phyloP scores from a whole-genome alignment of 2,797 vertebrate species.

The Amniataba percoides region DNA sequence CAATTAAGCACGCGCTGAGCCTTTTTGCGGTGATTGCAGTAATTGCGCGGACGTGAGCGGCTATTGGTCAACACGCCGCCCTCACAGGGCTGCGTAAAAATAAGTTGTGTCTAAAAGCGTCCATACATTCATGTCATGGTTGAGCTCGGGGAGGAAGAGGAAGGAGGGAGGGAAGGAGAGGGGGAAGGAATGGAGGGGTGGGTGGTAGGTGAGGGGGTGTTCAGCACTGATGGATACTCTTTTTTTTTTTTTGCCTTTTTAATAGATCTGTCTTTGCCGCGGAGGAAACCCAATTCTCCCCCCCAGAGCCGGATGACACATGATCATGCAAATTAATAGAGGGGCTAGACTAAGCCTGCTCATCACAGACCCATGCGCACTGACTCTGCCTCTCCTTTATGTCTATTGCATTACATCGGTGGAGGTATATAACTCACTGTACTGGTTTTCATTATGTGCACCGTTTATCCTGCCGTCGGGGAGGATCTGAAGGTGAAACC shows the following conservation, averaged over 20 bases:
- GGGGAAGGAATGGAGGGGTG: background rate
- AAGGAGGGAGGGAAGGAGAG: background rate
- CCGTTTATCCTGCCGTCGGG: conserved; percentile 94
- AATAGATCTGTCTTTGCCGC: conserved; percentile 79
- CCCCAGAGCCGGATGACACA: conserved; percentile 74
- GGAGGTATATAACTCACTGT: conserved; percentile 93
- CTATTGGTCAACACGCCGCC: conserved; percentile 72
- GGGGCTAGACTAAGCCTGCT: conserved; percentile 51
- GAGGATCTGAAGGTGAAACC: conserved; percentile 97
- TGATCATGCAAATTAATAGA: conserved; percentile 77
- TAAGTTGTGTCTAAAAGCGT: conserved; percentile 87
- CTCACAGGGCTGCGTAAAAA: conserved; percentile 85
- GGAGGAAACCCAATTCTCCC: conserved; percentile 74
- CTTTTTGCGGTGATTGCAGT: conserved; percentile 61
- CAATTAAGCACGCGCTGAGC: conserved; percentile 54
- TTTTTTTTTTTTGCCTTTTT: conserved; percentile 69
- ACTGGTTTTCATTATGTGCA: conserved; percentile 94
- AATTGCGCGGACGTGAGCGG: conserved; percentile 70
- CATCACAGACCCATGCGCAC: conserved; percentile 77
- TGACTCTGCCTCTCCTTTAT: conserved; percentile 68
- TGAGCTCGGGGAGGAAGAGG: conserved; percentile 57
- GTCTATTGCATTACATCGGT: conserved; percentile 81
- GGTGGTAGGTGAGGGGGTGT: conserved; percentile 37
- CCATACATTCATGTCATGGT: conserved; percentile 83
- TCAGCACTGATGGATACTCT: conserved; percentile 75